Percentiles rank a stretch among this genome's conserved stretches.
phyloP scores from a whole-genome alignment of 2,888 invertebrate genomes.

The Herminia tarsipennalis region DNA sequence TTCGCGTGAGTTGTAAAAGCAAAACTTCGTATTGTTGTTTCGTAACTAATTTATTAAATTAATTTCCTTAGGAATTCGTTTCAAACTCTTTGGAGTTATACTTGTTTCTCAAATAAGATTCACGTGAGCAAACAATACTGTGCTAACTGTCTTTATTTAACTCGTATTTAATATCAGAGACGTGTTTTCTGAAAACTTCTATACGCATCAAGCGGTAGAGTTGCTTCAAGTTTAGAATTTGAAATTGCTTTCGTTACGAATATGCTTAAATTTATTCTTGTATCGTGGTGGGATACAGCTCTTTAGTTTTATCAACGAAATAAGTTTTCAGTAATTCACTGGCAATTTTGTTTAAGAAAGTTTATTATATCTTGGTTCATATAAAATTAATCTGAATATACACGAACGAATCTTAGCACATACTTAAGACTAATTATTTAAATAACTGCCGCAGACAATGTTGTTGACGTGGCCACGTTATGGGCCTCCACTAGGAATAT shows the following conservation, averaged over 20 bases:
- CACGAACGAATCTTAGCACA: too few relatives aligned
- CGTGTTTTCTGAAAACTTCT: constrained; percentile 72
- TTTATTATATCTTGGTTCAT: too few relatives aligned
- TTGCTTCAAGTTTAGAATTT: constrained; percentile 69
- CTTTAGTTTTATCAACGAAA: neutral
- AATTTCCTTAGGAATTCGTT: constrained; percentile 66
- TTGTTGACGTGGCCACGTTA: too few relatives aligned
- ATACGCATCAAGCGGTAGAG: constrained; percentile 57
- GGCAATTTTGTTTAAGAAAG: too few relatives aligned
- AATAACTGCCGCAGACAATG: too few relatives aligned
- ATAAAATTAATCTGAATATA: too few relatives aligned
- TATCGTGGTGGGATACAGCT: constrained; percentile 21
- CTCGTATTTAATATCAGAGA: constrained; percentile 80
- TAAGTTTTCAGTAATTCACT: too few relatives aligned
- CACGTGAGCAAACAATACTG: constrained; percentile 72
- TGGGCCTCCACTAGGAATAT: too few relatives aligned
- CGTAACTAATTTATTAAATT: constrained; percentile 72
- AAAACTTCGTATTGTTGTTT: constrained; percentile 60
- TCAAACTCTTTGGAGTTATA: constrained; percentile 70
- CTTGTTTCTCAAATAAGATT: constrained; percentile 71
- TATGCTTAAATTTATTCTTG: constrained; percentile 61
- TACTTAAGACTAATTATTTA: too few relatives aligned
- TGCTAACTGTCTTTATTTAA: constrained; percentile 75
- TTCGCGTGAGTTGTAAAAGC: constrained; percentile 54
- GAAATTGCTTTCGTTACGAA: constrained; percentile 62